phyloP scores from a whole-genome alignment of 2,888 invertebrate genomes.

The Podabrus alpinus region DNA sequence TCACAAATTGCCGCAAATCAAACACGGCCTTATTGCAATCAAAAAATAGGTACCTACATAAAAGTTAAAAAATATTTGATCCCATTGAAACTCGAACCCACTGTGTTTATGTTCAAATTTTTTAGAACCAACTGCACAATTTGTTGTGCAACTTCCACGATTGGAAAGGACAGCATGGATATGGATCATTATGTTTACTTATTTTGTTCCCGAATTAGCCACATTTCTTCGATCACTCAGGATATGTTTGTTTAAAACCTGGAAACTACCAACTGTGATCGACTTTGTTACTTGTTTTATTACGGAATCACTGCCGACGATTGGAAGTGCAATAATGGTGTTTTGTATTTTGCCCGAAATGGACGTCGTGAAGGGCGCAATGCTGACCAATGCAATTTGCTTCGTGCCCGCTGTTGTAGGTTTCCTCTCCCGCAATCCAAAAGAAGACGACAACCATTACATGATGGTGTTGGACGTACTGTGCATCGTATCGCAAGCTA shows the following conservation, averaged over 20 bases:
- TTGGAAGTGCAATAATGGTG: conserved; percentile 77
- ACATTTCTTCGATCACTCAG: conserved; percentile 72
- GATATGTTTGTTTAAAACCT: conserved; percentile 75
- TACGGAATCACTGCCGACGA: conserved; percentile 78
- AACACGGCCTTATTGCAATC: conserved; percentile 65
- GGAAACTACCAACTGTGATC: conserved; percentile 59
- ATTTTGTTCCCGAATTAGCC: conserved; percentile 76
- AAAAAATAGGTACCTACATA: conserved; percentile 51
- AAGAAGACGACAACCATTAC: background rate
- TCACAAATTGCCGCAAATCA: conserved; percentile 66
- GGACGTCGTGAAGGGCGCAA: conserved; percentile 80
- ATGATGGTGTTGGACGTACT: conserved; percentile 60
- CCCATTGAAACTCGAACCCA: background rate
- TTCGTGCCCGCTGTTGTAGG: conserved; percentile 75
- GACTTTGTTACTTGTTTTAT: conserved; percentile 65
- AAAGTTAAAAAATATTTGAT: too few species aligned
- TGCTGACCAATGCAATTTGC: conserved; percentile 84
- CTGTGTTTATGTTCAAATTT: background rate
- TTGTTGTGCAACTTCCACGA: conserved; percentile 63
- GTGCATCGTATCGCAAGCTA: conserved; percentile 67
- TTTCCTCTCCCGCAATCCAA: conserved; percentile 65
- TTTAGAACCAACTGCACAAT: conserved; percentile 53
- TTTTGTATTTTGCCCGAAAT: conserved; percentile 78
- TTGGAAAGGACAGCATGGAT: conserved; percentile 76
- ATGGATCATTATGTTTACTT: conserved; percentile 78